Percentiles rank a stretch among this genome's conserved stretches.
Evolutionary conservation across 2,888 invertebrate species (phyloP).

Genomic region (Meloe dianella): DNA sequence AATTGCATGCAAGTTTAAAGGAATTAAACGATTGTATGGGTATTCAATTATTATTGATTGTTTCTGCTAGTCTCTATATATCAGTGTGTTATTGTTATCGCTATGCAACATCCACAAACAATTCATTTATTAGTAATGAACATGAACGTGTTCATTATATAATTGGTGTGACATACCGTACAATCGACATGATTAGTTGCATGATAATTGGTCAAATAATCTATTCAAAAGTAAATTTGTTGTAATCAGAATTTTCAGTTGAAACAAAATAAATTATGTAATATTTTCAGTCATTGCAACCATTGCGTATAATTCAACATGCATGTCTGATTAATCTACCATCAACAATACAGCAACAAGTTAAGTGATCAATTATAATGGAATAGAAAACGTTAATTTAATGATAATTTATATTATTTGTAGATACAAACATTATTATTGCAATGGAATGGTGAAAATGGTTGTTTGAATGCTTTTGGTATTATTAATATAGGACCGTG

Average conservation of each 20-base stretch:
- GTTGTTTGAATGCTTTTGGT: slow-evolving; percentile 14
- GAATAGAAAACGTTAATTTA: no score
- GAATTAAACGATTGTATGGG: slow-evolving; percentile 15
- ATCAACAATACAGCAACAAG: slow-evolving; percentile 14
- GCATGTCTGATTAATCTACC: slow-evolving; percentile 4
- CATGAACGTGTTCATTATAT: slow-evolving; percentile 36
- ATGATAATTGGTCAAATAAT: slow-evolving; percentile 33
- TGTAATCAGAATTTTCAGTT: neutral
- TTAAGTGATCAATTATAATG: no score
- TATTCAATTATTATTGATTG: slow-evolving; percentile 9
- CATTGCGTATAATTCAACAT: slow-evolving; percentile 27
- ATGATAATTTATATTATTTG: neutral
- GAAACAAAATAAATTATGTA: no score
- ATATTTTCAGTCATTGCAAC: slow-evolving; percentile 10
- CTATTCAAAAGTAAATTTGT: slow-evolving; percentile 12
- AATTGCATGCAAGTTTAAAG: slow-evolving; percentile 24
- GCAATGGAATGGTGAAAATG: slow-evolving; percentile 14
- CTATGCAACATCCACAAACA: slow-evolving; percentile 18
- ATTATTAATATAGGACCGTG: slow-evolving; percentile 11
- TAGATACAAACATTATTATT: slow-evolving; percentile 15
- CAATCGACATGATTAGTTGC: slow-evolving; percentile 32
- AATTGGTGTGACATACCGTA: slow-evolving; percentile 30
- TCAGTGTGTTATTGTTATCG: slow-evolving; percentile 16
- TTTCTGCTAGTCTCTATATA: slow-evolving; percentile 12
- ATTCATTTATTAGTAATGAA: slow-evolving; percentile 29